Percentiles rank a stretch among this genome's conserved stretches.
Evolutionary conservation across 2,113 vertebrate species (phyloP).

Genomic region (Circaetus gallicus): DNA sequence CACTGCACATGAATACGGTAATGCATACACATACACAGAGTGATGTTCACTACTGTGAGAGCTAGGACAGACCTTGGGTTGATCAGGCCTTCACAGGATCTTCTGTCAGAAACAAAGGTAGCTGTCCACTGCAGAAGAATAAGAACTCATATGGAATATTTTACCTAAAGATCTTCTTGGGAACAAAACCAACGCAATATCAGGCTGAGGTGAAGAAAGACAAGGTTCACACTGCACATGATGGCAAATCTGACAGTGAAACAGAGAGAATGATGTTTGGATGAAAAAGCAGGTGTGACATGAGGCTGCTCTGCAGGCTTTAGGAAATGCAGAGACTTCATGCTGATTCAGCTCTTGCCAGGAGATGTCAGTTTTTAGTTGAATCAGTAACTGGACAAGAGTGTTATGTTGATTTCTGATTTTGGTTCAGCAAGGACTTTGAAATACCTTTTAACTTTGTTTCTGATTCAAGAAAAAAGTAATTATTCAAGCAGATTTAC

Average conservation of each 20-base stretch:
- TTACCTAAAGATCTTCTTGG: neutral
- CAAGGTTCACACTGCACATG: neutral
- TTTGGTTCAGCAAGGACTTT: neutral
- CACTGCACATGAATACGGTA: neutral
- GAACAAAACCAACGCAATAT: neutral
- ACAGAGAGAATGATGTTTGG: neutral
- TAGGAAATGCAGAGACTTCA: neutral
- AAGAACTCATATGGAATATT: neutral
- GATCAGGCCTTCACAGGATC: neutral
- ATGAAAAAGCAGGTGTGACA: neutral
- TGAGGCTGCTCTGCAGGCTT: neutral
- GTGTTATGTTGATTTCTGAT: neutral
- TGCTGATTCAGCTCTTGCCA: conserved; percentile 4
- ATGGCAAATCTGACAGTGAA: neutral
- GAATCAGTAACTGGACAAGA: neutral
- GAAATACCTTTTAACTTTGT: neutral
- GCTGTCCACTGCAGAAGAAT: neutral
- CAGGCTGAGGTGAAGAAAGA: neutral
- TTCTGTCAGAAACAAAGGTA: neutral
- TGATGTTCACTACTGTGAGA: neutral
- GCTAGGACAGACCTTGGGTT: neutral
- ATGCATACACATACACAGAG: neutral
- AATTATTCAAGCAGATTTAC: neutral
- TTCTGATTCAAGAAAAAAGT: neutral
- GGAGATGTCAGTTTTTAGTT: conserved; percentile 26